phyloP scores from a whole-genome alignment of 2,888 invertebrate species.

The Thalpophila matura region DNA sequence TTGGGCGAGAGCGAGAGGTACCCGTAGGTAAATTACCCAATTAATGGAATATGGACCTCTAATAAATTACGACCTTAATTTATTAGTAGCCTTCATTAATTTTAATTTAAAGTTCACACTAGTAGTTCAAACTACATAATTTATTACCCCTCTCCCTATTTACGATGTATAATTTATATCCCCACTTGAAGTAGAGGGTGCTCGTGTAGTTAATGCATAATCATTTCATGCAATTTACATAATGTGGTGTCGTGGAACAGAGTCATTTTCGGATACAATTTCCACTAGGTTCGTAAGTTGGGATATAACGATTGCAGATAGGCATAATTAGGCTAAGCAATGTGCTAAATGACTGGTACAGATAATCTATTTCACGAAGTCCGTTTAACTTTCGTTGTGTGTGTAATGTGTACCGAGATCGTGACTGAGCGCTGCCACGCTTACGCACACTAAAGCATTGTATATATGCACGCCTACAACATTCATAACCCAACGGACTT shows the following conservation, averaged over 20 bases:
- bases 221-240: constrained; percentile 43
- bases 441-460: no score
- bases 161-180: constrained; percentile 28
- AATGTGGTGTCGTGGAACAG: constrained; percentile 1
- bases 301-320: not conserved
- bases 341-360: not conserved
- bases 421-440: no score
- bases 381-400: no score
- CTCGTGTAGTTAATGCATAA: constrained; percentile 12
- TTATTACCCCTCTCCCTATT: constrained; percentile 19
- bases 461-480: no score
- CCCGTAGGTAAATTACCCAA: no score
- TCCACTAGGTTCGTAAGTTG: not conserved
- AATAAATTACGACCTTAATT: no score
- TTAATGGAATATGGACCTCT: no score
- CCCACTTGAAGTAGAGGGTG: constrained; percentile 25
- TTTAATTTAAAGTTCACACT: constrained; percentile 25
- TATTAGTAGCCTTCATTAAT: no score
- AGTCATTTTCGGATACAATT: constrained; percentile 3
- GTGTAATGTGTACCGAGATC: no score
- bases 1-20: no score
- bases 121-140: constrained; percentile 11
- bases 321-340: not conserved
- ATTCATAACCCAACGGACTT: no score
- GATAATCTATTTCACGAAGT: not conserved